These are phyloP conservation scores for Hozukius guyotensis DNA, from an alignment of 2,797 vertebrate species.

Conservation along the genomic window DNA sequence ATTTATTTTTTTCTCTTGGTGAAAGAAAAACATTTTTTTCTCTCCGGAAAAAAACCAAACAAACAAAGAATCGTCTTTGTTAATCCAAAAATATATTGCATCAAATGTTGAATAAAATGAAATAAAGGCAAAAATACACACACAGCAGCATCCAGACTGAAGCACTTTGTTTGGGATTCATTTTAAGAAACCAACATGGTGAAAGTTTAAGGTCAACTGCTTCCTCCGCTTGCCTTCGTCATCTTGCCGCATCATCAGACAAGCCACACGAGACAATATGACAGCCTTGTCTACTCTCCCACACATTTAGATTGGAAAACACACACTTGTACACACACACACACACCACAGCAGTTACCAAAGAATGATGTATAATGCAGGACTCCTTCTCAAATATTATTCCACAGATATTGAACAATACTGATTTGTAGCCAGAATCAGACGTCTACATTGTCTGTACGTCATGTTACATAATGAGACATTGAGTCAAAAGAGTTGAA, in stretches of 20 bases:
- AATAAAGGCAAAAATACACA: background rate
- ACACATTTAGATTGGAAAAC: background rate
- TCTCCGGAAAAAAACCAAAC: background rate
- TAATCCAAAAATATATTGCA: background rate
- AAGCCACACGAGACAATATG: slow-evolving; percentile 7
- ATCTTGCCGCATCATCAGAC: slow-evolving; percentile 1
- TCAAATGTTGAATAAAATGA: background rate
- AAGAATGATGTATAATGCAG: background rate
- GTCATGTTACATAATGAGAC: too few species aligned
- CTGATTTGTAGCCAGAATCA: background rate
- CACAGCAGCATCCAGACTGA: background rate
- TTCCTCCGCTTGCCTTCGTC: background rate
- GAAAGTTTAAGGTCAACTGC: slow-evolving; percentile 28
- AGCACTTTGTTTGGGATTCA: slow-evolving; percentile 1
- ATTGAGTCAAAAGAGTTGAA: too few species aligned
- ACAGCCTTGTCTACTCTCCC: background rate
- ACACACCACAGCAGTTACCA: background rate
- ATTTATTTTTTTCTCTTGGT: background rate
- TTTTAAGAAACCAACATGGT: slow-evolving; percentile 9
- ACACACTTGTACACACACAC: background rate
- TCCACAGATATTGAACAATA: background rate
- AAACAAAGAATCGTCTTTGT: background rate
- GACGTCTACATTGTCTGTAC: background rate
- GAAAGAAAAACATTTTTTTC: background rate
- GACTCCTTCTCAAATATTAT: background rate